Evolutionary conservation across 1,140 invertebrate genomes (phyloP).

Genomic region (Delia radicum): DNA sequence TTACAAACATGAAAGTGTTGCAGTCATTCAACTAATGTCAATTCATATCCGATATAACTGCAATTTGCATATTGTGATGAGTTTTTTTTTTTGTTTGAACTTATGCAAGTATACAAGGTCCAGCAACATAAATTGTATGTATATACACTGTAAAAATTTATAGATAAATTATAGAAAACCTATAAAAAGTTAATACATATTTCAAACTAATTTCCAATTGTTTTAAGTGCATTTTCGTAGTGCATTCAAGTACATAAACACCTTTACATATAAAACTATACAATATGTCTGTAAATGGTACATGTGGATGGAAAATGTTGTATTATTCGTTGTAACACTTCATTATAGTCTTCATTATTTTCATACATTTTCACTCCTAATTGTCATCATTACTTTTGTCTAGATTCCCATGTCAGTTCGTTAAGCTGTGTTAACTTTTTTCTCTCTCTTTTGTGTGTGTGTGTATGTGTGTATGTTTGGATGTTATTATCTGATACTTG

Average conservation of each 20-base stretch:
- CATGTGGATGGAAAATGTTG: too few species aligned
- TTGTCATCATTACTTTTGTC: constrained; percentile 4
- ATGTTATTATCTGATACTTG: neutral
- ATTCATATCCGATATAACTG: constrained; percentile 18
- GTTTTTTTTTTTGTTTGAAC: neutral
- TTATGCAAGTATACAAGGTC: neutral
- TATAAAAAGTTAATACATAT: too few species aligned
- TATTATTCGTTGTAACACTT: neutral
- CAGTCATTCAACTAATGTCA: constrained; percentile 14
- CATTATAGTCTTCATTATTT: constrained; percentile 4
- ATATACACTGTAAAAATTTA: neutral
- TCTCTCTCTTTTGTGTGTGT: too few species aligned
- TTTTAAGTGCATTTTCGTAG: neutral
- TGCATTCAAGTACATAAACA: neutral
- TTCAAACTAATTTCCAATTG: too few species aligned
- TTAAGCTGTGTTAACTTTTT: neutral
- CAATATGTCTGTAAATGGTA: too few species aligned
- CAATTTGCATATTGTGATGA: constrained; percentile 21
- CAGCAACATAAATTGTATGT: neutral
- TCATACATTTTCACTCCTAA: neutral
- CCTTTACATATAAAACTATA: neutral
- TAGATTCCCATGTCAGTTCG: neutral
- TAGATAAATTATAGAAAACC: neutral
- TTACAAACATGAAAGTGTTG: neutral
- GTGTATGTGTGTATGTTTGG: too few species aligned